Percentiles rank a stretch among this genome's conserved stretches.
Conservation (phyloP, 2,113 vertebrate species). For the Tupaia tana region DNA sequence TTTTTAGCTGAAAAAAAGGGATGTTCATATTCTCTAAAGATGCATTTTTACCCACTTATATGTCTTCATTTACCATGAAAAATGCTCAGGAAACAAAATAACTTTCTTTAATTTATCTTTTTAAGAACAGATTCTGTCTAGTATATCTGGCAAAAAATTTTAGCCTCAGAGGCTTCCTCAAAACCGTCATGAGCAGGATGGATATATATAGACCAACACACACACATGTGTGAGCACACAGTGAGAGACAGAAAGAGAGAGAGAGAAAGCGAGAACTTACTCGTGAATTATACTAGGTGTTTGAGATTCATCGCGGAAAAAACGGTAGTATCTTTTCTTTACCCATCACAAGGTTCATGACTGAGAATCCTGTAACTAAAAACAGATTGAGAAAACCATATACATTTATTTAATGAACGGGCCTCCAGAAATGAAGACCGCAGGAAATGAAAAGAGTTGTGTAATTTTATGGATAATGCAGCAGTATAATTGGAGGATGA, state of each 20-base stretch:
- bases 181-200: not conserved
- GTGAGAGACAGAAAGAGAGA: not conserved
- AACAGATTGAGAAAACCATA: not conserved
- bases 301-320: not conserved
- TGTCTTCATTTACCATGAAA: not conserved
- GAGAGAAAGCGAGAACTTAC: not conserved
- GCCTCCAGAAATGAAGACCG: not conserved
- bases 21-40: not conserved
- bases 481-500: not conserved
- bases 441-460: not conserved
- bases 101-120: not conserved
- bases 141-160: not conserved
- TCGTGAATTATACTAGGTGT: not conserved
- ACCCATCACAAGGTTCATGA: not conserved
- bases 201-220: too few species aligned
- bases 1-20: not conserved
- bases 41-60: not conserved
- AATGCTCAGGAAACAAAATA: not conserved
- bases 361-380: not conserved
- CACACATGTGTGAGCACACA: too few species aligned
- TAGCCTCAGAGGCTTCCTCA: not conserved
- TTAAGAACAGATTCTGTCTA: not conserved
- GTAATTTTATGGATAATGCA: not conserved
- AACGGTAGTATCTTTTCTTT: not conserved
- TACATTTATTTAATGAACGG: not conserved